Evolutionary conservation across 2,797 vertebrate species (phyloP).

Genomic region (Pipistrellus nathusii): DNA sequence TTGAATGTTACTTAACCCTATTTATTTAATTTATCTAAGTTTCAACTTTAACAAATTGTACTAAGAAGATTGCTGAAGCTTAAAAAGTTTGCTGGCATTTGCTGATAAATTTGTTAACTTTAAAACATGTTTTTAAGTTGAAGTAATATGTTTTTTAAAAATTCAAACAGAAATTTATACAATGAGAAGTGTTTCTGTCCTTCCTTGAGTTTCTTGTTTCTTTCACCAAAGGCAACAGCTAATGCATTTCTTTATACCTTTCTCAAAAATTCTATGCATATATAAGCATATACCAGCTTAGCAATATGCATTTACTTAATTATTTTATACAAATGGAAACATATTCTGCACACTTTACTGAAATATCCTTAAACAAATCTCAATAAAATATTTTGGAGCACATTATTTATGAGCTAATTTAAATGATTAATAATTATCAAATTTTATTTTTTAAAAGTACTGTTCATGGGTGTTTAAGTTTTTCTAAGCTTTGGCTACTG

Average conservation of each 20-base stretch:
- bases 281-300: not conserved
- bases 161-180: not conserved
- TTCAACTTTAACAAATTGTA: not conserved
- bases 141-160: not conserved
- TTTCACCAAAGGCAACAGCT: not conserved
- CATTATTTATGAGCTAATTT: constrained; percentile 28
- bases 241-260: not conserved
- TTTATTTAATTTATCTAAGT: constrained; percentile 27
- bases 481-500: not conserved
- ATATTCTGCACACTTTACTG: not conserved
- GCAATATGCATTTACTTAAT: not conserved
- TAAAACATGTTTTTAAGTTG: not conserved
- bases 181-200: not conserved
- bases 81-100: constrained; percentile 2
- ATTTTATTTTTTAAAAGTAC: not conserved
- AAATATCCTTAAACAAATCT: constrained; percentile 3
- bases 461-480: not conserved
- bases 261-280: not conserved
- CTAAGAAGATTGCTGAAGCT: not conserved
- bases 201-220: not conserved
- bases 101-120: not conserved
- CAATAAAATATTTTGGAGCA: constrained; percentile 17
- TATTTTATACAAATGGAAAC: not conserved
- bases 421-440: constrained; percentile 15
- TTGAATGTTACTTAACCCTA: constrained; percentile 38